Evolutionary conservation across 1,140 invertebrate genomes (phyloP), one percentile per base, ranked within the genome.

Genomic region (Hestina assimilis): DNA sequence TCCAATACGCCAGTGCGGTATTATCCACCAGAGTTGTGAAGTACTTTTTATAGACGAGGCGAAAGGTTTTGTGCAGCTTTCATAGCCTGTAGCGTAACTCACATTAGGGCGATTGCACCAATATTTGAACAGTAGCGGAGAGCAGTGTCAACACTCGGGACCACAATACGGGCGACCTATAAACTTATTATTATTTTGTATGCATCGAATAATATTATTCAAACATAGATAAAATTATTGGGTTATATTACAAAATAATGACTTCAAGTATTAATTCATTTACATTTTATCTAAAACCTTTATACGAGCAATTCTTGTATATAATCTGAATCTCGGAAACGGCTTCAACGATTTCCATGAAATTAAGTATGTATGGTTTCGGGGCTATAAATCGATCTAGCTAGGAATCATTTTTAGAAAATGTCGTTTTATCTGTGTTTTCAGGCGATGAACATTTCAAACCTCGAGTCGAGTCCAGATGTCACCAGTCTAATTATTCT

Each of bases 91-190:
- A 52, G 35, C 47, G 35, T 51, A 51, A 29, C 42, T 43, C 50
- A 58, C 65, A 68, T 68, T 68, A 68, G 28, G 53, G 51, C 61
- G 62, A 68, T 68, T 68, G 62, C 54, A 55, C 55, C 63, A 48
- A 66, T 66, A 58, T 66, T 66, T 58, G 65, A 31, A 19, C 38
- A 40, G 46, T 23, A 24, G 47, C 47, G 29, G 58, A 68, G 66
- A 56, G 55, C 33, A 45, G 28, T 45, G 60, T 59, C 57, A 63
- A 67, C 65, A 63, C 45, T 55, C 31, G 19, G 31, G 12, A 35
- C 43, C 45, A 51, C 46, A 51, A 56, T n/a, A n/a, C 55, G 47
- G 43, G 9, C 47, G 53, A 55, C 53, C 47, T 51, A 47, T 52
- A 62, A 62, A 62, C 47, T 56, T 62, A 62, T 62, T 56, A 56